phyloP scores from a whole-genome alignment of 2,888 invertebrate species.

The Pammene aurita region DNA sequence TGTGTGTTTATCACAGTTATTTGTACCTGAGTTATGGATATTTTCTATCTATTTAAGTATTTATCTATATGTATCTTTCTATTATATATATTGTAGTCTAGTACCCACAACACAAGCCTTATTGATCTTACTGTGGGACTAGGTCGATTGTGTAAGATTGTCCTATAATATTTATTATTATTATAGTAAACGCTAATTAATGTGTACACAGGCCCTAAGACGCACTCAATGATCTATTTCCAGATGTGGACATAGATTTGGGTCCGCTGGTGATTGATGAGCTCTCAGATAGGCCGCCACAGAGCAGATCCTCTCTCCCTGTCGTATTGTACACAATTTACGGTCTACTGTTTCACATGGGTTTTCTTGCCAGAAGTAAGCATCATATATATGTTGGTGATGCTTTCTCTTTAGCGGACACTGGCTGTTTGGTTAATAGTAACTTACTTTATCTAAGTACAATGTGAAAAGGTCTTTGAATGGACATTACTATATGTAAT shows the following conservation, averaged over 20 bases:
- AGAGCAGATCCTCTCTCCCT: slow-evolving; percentile 70
- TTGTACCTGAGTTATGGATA: too few relatives aligned
- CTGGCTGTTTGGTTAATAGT: background rate
- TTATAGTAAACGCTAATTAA: background rate
- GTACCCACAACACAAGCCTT: too few relatives aligned
- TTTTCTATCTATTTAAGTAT: too few relatives aligned
- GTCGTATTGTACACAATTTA: slow-evolving; percentile 78
- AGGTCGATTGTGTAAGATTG: too few relatives aligned
- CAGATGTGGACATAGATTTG: slow-evolving; percentile 79
- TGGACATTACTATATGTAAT: too few relatives aligned
- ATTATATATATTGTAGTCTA: too few relatives aligned
- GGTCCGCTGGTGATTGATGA: slow-evolving; percentile 70
- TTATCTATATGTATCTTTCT: too few relatives aligned
- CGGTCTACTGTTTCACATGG: slow-evolving; percentile 80
- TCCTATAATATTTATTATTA: too few relatives aligned
- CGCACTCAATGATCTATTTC: slow-evolving; percentile 53
- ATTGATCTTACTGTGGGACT: too few relatives aligned
- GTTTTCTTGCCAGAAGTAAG: slow-evolving; percentile 78
- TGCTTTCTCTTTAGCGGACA: slow-evolving; percentile 45
- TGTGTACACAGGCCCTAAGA: background rate
- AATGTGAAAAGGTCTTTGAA: too few relatives aligned
- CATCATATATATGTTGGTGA: slow-evolving; percentile 61
- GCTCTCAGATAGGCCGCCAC: slow-evolving; percentile 60
- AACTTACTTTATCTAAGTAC: background rate
- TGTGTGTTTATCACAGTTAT: too few relatives aligned